Percentiles rank a stretch among this genome's conserved stretches.
Conservation (phyloP, 2,888 invertebrate species). For the Hypena proboscidalis region DNA sequence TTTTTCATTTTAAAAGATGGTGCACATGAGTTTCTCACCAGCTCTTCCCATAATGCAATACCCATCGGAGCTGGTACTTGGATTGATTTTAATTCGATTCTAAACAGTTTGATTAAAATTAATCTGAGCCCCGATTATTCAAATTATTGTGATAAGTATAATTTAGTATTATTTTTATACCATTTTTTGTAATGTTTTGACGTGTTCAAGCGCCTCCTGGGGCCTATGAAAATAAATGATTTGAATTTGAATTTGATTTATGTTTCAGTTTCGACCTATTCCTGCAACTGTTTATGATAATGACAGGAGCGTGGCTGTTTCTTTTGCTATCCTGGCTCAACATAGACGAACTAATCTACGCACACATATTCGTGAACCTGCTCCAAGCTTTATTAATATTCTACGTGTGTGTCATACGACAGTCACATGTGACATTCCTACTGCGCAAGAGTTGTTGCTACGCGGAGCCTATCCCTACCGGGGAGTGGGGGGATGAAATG, state of each 20-base stretch:
- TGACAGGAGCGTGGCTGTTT: conserved; percentile 92
- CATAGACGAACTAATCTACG: conserved; percentile 89
- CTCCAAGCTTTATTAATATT: conserved; percentile 90
- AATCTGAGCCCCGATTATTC: too few species aligned
- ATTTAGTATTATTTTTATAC: too few species aligned
- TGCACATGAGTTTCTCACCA: too few species aligned
- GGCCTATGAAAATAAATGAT: too few species aligned
- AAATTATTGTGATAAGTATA: too few species aligned
- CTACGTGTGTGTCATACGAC: conserved; percentile 91
- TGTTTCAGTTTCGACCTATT: conserved; percentile 91
- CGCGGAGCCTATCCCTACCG: conserved; percentile 88
- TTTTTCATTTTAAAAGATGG: too few species aligned
- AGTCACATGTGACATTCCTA: conserved; percentile 92
- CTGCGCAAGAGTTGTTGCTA: conserved; percentile 93
- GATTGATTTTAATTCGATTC: too few species aligned
- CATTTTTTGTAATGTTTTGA: too few species aligned
- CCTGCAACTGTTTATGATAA: conserved; percentile 89
- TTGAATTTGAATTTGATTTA: conserved; percentile 32
- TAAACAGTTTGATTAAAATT: too few species aligned
- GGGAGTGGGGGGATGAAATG: conserved; percentile 96
- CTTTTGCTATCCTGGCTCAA: conserved; percentile 91
- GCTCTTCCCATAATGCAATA: too few species aligned
- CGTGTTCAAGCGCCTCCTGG: too few species aligned
- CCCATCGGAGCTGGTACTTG: too few species aligned
- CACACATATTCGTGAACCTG: conserved; percentile 91